phyloP scores from a whole-genome alignment of 2,113 vertebrate genomes.

The Nibea albiflora region DNA sequence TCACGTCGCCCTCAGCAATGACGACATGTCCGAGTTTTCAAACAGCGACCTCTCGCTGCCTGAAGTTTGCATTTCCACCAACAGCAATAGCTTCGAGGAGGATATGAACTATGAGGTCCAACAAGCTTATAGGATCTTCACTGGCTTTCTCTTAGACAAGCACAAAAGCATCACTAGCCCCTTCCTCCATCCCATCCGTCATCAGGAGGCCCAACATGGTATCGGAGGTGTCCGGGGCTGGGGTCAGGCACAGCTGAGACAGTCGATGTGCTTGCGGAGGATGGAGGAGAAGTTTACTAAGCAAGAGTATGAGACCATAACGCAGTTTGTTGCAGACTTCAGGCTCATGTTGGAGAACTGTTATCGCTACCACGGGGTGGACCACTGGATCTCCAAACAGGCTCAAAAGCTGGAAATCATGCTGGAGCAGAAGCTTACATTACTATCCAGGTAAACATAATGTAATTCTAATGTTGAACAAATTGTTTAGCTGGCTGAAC shows the following conservation, averaged over 20 bases:
- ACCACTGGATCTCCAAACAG: slow-evolving; percentile 98
- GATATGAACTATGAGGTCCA: slow-evolving; percentile 90
- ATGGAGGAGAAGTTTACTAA: slow-evolving; percentile 93
- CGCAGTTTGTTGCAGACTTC: slow-evolving; percentile 95
- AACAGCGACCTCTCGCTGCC: slow-evolving; percentile 75
- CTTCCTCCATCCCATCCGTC: slow-evolving; percentile 85
- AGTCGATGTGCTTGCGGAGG: slow-evolving; percentile 86
- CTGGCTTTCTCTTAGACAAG: slow-evolving; percentile 91
- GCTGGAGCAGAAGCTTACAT: slow-evolving; percentile 95
- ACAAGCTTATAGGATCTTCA: slow-evolving; percentile 92
- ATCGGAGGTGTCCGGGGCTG: slow-evolving; percentile 55
- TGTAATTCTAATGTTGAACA: background rate
- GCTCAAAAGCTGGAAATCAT: slow-evolving; percentile 97
- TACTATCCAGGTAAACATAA: slow-evolving; percentile 90
- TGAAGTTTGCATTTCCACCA: slow-evolving; percentile 77
- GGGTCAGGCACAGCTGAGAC: slow-evolving; percentile 63
- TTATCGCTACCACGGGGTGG: slow-evolving; percentile 92
- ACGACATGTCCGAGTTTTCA: slow-evolving; percentile 71
- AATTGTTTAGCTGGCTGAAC: background rate
- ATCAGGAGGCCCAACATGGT: slow-evolving; percentile 70
- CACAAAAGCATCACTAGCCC: slow-evolving; percentile 88
- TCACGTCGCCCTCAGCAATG: slow-evolving; percentile 49
- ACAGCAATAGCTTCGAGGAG: slow-evolving; percentile 76
- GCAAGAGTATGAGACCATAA: slow-evolving; percentile 90
- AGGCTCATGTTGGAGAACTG: slow-evolving; percentile 94